phyloP scores from a whole-genome alignment of 2,888 invertebrate species.

The Drosophila merina region DNA sequence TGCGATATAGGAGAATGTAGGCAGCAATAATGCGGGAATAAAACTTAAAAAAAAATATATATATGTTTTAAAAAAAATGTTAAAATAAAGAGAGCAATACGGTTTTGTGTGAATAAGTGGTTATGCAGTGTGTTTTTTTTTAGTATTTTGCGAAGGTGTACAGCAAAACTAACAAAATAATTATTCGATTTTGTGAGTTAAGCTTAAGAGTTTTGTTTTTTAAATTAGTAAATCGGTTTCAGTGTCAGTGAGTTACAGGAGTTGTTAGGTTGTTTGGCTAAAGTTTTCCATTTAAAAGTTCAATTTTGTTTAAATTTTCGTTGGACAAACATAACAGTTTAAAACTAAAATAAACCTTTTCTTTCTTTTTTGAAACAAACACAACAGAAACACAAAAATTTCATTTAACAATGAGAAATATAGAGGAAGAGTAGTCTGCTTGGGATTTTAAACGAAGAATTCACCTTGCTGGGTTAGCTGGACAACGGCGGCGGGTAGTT shows the following conservation, averaged over 20 bases:
- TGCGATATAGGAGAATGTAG: conserved; percentile 53
- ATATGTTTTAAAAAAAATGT: conserved; percentile 2
- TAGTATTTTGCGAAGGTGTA: conserved; percentile 4
- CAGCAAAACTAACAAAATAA: too few relatives aligned
- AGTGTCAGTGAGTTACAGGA: conserved; percentile 30
- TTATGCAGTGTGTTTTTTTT: conserved; percentile 13
- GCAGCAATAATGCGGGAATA: conserved; percentile 52
- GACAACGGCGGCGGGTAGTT: conserved; percentile 87
- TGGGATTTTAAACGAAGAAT: conserved; percentile 18
- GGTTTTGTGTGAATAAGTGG: conserved; percentile 38
- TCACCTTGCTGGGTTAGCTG: conserved; percentile 87
- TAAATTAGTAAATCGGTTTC: conserved; percentile 24
- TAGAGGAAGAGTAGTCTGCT: conserved; percentile 5
- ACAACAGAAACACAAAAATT: conserved; percentile 55
- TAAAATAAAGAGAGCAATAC: conserved; percentile 49
- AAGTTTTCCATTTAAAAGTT: conserved; percentile 35
- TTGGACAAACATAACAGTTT: conserved; percentile 42
- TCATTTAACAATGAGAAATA: conserved; percentile 20
- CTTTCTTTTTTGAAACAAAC: conserved; percentile 37
- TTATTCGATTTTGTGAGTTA: conserved; percentile 5
- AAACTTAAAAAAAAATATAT: conserved; percentile 38
- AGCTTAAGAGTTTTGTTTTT: neutral
- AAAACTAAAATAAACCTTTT: conserved; percentile 29
- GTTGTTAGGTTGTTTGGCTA: conserved; percentile 48
- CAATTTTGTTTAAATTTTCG: conserved; percentile 36